Base-by-base conservation (phyloP, 2,113 vertebrate species). In the Micronisus gabar region DNA sequence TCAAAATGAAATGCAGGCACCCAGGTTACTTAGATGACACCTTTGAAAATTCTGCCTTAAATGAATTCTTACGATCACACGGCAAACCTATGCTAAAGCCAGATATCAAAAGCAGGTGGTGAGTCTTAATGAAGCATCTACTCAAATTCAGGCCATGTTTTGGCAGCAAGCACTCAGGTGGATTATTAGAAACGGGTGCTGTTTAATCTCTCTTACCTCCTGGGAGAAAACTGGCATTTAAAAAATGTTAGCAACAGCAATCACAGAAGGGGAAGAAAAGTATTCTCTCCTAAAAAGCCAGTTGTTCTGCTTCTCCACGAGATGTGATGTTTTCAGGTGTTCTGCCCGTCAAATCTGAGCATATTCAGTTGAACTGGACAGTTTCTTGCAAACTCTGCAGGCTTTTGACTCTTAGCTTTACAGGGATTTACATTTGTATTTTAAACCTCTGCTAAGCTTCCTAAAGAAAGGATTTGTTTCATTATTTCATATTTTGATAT, bases 51-150 rank as follows among this genome's bases (percentile, higher is more conserved):
- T 86, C 66, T 52, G 63, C 40, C 61, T 84, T 74, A 92, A 96
- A 89, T 68, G 34, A 95, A 58, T 92, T 72, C 66, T 53, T 79
- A 76, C 2, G 45, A 71, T 93, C 6, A 11, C 66, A 85, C 36
- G 38, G 78, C 25, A 67, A 81, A 52, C 36, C 34, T 75, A 22
- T 15, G 36, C 47, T 56, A 56, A 88, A 94, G 62, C 43, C 70
- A 73, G 66, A 50, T 93, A 95, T 89, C 56, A 96, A 95, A 95
- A 55, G 45, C 78, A 93, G 53, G 83, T 75, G 62, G 70, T 34
- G 21, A 92, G 81, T 62, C 62, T 80, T 95, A 95, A 95, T 79
- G 73, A 95, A 94, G 84, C 62, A 94, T 71, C 93, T 82, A 48
- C 93, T 76, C 58, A 95, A 94, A 95, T 87, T 93, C 86, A 92